Base-by-base conservation (phyloP, 2,113 vertebrate species). In the Pipa parva region DNA sequence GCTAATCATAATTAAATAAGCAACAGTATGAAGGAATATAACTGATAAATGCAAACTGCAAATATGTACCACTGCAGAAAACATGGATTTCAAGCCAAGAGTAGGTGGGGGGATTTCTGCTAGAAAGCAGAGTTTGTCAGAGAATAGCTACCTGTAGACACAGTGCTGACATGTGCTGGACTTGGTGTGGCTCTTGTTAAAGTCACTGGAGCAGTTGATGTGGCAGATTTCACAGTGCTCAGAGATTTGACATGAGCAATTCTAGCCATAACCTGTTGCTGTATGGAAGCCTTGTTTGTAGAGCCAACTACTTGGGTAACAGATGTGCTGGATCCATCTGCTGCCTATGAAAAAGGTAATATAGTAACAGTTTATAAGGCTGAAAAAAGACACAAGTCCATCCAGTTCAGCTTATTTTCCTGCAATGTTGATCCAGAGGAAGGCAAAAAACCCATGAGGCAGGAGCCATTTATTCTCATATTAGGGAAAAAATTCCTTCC, bases 91-190 rank as follows among this genome's bases (percentile, higher is more conserved):
- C n/a, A n/a, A n/a, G n/a, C n/a, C n/a, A n/a, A n/a, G n/a, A n/a
- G n/a, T n/a, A n/a, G n/a, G n/a, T n/a, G n/a, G n/a, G n/a, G n/a
- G n/a, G n/a, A n/a, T n/a, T n/a, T n/a, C n/a, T n/a, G n/a, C n/a
- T n/a, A n/a, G n/a, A n/a, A n/a, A n/a, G n/a, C 15, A 17, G 15
- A 39, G 37, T 39, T 2, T 15, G 2, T 39, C 39, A 15, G 17
- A 42, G 7, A 3, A 39, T 17, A 15, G 13, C 39, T 81, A 99
- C 95, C 95, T 84, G 95, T 93, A 20, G 95, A 83, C 3, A 92
- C 79, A 10, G 91, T 85, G 78, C 94, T 97, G 63, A 91, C 91
- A 0, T 90, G 84, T 69, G 90, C 72, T 6, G 89, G 74, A 0
- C 77, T 77, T 27, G 84, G 42, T 5, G 86, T 62, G 45, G 87